Base-by-base conservation (phyloP, 2,113 vertebrate species). In the Cinclus mexicanus region DNA sequence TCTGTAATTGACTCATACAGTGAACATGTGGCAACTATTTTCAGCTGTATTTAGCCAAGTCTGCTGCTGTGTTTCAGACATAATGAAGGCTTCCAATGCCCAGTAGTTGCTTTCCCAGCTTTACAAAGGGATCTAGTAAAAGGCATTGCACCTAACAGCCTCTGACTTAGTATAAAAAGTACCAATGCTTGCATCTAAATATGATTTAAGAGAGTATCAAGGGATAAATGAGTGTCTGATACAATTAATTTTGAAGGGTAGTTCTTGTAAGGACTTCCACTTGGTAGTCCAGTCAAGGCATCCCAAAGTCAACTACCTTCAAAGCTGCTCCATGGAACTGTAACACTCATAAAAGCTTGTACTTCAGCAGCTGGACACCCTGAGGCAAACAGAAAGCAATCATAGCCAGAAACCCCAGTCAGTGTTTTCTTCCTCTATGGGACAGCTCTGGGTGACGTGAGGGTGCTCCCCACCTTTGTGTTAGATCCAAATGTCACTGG, bases 1-100 rank as follows among this genome's bases (percentile, higher is more conserved):
- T 82, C 69, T 74, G 74, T 87, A 81, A 94, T 63, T 93, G 92
- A 87, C 87, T 82, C 64, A 84, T 59, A 87, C 28, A 71, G 31
- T 64, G 82, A 95, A 94, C 95, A 96, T 95, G 95, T 94, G 90
- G 95, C 95, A 97, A 96, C 81, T 94, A 84, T 95, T 96, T 93
- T 89, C 74, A 79, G 72, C 78, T 79, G 74, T 44, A 68, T 89
- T 95, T 91, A 75, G 93, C 92, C 28, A 87, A 93, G 84, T 55
- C 70, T 94, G 81, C 70, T 76, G 49, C 84, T 16, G 63, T 71
- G 44, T 63, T 77, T 93, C 78, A 95, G 91, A 79, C 59, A 35
- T 25, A 84, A 87, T 35, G 67, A 84, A 74, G 41, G 42, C 3
- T 94, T 89, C 91, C 69, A 70, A 3, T 78, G 59, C 72, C 81